Evolutionary conservation across 92 coral and sea anemone genomes (phyloP).

Genomic region (Paramuricea clavata): DNA sequence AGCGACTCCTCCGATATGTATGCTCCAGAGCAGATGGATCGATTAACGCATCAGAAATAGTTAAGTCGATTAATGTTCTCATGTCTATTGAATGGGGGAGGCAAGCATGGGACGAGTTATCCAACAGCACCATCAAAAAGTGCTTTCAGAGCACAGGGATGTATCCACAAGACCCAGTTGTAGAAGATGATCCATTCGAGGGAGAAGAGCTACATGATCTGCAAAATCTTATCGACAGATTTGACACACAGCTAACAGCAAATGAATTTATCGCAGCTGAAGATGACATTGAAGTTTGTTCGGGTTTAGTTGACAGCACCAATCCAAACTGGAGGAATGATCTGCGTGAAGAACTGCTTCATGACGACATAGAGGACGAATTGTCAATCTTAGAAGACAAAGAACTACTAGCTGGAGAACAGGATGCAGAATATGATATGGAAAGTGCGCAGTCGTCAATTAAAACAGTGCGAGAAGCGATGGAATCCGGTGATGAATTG

Average conservation of each 20-base stretch:
- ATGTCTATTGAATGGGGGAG: conserved; percentile 69
- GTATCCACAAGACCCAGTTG: conserved; percentile 41
- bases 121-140: conserved; percentile 18
- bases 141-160: conserved; percentile 62
- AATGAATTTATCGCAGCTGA: conserved; percentile 45
- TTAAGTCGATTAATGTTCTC: conserved; percentile 64
- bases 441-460: conserved; percentile 36
- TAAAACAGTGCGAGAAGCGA: conserved; percentile 50
- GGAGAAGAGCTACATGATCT: conserved; percentile 68
- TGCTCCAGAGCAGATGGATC: conserved; percentile 49
- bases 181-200: conserved; percentile 67
- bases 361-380: conserved; percentile 12
- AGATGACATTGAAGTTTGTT: conserved; percentile 49
- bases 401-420: conserved; percentile 19
- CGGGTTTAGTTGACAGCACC: conserved; percentile 51
- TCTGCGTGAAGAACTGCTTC: conserved; percentile 43
- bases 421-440: conserved; percentile 36
- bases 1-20: conserved; percentile 7
- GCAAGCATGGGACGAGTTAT: conserved; percentile 54
- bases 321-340: conserved; percentile 56
- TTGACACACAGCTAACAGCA: conserved; percentile 33
- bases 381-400: conserved; percentile 24
- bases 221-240: conserved; percentile 20
- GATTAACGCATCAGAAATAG: conserved; percentile 53
- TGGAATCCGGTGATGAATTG: conserved; percentile 55